Conservation (phyloP, 2,797 vertebrate species). For the Calcarius lapponicus region DNA sequence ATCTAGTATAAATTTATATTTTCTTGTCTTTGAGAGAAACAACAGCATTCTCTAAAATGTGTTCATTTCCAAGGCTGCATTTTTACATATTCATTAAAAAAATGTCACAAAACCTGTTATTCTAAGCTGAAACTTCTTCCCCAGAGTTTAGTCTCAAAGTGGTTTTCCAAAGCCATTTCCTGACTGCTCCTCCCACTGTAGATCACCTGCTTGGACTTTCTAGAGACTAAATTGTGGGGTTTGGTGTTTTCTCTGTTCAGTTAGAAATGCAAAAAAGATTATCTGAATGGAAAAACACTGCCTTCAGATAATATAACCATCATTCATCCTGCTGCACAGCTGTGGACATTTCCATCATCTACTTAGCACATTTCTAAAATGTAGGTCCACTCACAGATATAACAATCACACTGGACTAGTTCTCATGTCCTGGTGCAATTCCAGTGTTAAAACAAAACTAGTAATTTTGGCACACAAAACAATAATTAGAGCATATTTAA, state of each 20-base stretch:
- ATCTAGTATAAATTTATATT: not conserved
- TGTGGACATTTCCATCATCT: not conserved
- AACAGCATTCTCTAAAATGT: not conserved
- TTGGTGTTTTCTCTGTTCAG: not conserved
- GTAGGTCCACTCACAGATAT: not conserved
- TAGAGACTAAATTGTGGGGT: not conserved
- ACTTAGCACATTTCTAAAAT: not conserved
- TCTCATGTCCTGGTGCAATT: not conserved
- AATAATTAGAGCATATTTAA: not conserved
- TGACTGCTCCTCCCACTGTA: not conserved
- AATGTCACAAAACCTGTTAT: not conserved
- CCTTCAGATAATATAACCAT: not conserved
- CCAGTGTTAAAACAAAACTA: not conserved
- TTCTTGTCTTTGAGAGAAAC: not conserved
- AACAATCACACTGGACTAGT: not conserved
- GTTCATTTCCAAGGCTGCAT: rapidly evolving
- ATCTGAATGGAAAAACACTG: not conserved
- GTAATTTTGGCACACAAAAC: not conserved
- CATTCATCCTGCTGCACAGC: not conserved
- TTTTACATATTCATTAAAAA: not conserved
- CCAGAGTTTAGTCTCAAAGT: not conserved
- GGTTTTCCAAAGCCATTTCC: not conserved
- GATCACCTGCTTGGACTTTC: not conserved
- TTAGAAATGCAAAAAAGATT: not conserved
- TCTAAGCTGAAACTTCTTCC: not conserved